Conservation (phyloP, 2,888 invertebrate genomes). For the Stenurella melanura region DNA sequence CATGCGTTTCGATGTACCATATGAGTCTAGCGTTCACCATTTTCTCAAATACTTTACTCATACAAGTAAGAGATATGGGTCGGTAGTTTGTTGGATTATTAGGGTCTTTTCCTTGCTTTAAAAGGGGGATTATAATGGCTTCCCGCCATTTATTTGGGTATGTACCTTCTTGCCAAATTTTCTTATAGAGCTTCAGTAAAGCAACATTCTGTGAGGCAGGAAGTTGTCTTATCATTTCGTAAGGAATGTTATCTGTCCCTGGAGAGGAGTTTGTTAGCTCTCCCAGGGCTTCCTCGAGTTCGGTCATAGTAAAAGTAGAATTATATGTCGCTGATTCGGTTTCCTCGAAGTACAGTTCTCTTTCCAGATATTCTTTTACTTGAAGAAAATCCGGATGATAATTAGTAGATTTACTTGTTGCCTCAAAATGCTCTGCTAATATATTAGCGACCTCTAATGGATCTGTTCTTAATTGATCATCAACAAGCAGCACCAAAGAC, state of each 20-base stretch:
- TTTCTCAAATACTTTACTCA: constrained; percentile 41
- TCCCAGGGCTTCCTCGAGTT: constrained; percentile 27
- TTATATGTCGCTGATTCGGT: constrained; percentile 2
- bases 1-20: constrained; percentile 23
- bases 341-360: background rate
- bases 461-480: background rate
- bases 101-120: constrained; percentile 28
- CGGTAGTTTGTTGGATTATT: constrained; percentile 2
- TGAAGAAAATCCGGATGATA: background rate
- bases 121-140: constrained; percentile 35
- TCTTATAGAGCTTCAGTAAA: constrained; percentile 35
- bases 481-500: background rate
- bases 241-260: constrained; percentile 28
- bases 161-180: constrained; percentile 25
- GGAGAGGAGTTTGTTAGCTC: constrained; percentile 22
- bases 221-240: constrained; percentile 27
- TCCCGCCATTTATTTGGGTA: constrained; percentile 35
- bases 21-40: background rate
- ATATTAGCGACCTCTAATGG: background rate
- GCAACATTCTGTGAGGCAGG: constrained; percentile 6
- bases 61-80: constrained; percentile 38
- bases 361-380: constrained; percentile 7
- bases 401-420: constrained; percentile 5
- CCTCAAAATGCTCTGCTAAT: constrained; percentile 35
- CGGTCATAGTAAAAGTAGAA: constrained; percentile 1